Percentiles rank a stretch among this genome's conserved stretches.
Evolutionary conservation across 2,113 vertebrate species (phyloP).

Genomic region (Ptilorrhoa leucosticta): DNA sequence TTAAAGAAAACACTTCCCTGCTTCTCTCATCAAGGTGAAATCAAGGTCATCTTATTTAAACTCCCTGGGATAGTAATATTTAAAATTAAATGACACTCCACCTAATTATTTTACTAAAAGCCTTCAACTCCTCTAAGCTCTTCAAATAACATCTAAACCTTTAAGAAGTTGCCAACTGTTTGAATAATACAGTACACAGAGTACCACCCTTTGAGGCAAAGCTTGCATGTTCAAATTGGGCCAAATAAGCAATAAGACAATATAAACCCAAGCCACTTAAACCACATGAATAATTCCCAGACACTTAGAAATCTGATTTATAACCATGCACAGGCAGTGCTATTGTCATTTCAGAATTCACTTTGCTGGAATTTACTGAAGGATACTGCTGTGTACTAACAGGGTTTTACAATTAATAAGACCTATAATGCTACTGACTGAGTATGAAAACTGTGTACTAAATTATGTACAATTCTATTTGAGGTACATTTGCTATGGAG

Average conservation of each 20-base stretch:
- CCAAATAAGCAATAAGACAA: background rate
- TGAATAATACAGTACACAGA: background rate
- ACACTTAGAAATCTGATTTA: background rate
- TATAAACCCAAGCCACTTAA: background rate
- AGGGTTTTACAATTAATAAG: background rate
- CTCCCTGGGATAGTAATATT: background rate
- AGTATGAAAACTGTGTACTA: background rate
- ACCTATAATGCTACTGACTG: background rate
- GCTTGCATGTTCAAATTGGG: background rate
- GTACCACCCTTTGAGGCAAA: background rate
- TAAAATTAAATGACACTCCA: background rate
- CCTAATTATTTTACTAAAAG: background rate
- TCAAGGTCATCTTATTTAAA: background rate
- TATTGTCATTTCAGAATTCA: background rate
- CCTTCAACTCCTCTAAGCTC: background rate
- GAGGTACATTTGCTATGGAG: background rate
- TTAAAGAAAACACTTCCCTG: background rate
- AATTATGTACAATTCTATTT: background rate
- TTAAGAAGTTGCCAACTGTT: constrained; percentile 5
- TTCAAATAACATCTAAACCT: background rate
- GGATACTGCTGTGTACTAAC: background rate
- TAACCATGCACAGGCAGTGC: background rate
- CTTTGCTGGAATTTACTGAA: background rate
- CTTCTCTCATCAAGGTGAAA: background rate
- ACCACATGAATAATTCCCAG: background rate